Conservation (phyloP, 2,888 invertebrate genomes). For the Pammene aurita region DNA sequence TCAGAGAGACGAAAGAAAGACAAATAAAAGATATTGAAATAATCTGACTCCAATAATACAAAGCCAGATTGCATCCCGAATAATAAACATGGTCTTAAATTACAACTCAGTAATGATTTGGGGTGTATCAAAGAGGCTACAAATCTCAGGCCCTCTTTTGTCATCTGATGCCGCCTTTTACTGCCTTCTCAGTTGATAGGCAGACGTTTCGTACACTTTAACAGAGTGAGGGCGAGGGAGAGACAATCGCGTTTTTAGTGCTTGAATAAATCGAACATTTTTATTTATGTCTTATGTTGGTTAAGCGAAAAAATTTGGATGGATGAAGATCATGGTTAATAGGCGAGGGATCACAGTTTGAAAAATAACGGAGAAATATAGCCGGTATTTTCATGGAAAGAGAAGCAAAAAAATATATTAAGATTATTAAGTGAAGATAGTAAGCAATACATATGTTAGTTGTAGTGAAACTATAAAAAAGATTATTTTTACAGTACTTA, state of each 20-base stretch:
- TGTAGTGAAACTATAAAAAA: too few relatives aligned
- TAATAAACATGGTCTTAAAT: constrained; percentile 15
- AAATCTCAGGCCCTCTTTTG: constrained; percentile 22
- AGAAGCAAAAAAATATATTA: too few relatives aligned
- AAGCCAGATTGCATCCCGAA: constrained; percentile 7
- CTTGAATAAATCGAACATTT: background rate
- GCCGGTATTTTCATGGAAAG: background rate
- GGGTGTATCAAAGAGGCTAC: constrained; percentile 20
- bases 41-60: background rate
- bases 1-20: background rate
- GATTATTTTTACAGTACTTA: too few relatives aligned
- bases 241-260: constrained; percentile 1
- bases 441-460: too few relatives aligned
- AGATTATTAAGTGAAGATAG: too few relatives aligned
- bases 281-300: background rate
- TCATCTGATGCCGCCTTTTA: constrained; percentile 25
- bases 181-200: constrained; percentile 18
- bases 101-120: constrained; percentile 22
- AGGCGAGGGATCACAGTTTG: background rate
- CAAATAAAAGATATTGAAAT: background rate
- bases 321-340: background rate
- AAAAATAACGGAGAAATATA: background rate
- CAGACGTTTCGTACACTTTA: constrained; percentile 17
- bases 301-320: background rate
- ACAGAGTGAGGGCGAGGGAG: background rate